These are phyloP conservation scores for Cybosia mesomella DNA, from an alignment of 2,888 invertebrate genomes.

Conservation along the genomic window DNA sequence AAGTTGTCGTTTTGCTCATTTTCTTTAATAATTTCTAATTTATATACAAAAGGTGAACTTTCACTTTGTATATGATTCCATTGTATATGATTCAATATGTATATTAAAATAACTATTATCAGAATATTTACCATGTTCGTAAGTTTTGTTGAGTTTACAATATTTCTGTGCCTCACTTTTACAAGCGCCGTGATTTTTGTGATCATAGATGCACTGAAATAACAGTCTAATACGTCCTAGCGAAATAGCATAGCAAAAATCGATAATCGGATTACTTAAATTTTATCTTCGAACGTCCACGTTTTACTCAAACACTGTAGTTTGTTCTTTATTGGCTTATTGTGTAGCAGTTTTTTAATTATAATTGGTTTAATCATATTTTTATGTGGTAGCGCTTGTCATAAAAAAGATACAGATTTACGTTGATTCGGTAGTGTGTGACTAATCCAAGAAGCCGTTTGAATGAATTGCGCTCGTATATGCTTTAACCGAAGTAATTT, in stretches of 20 bases:
- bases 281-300: background rate
- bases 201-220: too few species aligned
- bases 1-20: slow-evolving; percentile 19
- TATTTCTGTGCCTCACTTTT: background rate
- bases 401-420: slow-evolving; percentile 26
- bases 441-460: slow-evolving; percentile 28
- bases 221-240: too few species aligned
- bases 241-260: too few species aligned
- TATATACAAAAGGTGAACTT: slow-evolving; percentile 1
- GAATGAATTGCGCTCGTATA: slow-evolving; percentile 22
- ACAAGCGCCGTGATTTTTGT: too few species aligned
- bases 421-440: slow-evolving; percentile 19
- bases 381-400: slow-evolving; percentile 22
- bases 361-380: slow-evolving; percentile 4
- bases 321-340: background rate
- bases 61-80: slow-evolving; percentile 5
- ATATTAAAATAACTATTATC: background rate
- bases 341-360: background rate
- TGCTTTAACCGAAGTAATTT: background rate
- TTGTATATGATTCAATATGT: too few species aligned
- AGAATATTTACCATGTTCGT: too few species aligned
- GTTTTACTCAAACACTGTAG: background rate
- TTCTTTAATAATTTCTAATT: slow-evolving; percentile 31
- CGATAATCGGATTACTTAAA: background rate
- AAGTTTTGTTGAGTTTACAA: too few species aligned